Base-by-base conservation (phyloP, 2,113 vertebrate species). In the Orthochromis indermauri region DNA sequence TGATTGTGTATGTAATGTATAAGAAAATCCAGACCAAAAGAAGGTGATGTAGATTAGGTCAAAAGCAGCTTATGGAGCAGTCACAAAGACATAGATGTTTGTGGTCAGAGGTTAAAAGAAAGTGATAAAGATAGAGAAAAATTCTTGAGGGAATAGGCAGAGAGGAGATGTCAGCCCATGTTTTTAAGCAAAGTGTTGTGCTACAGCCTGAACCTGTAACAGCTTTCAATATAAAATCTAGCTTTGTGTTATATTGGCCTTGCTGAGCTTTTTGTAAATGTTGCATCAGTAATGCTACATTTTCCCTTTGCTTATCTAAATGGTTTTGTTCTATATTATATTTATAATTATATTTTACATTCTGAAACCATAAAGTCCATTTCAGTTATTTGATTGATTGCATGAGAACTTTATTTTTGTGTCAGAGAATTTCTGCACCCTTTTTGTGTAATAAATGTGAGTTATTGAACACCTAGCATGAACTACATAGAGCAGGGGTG, bases 21-120 rank as follows among this genome's bases (percentile, higher is more conserved):
- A 47, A 83, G 57, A 37, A 68, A 82, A 3, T 54, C 61, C 80
- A 80, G 73, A 73, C 82, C 31, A 28, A 45, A 33, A 55, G 40
- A 78, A 26, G 14, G 68, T 66, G 86, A 59, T 16, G 19, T 17
- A 53, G 89, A 76, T 82, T 61, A 24, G 84, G 83, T 68, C 4
- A 5, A 54, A 51, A 71, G 78, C 4, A 26, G 28, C 66, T 82
- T 53, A 68, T 86, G 79, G 71, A 86, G 8, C 57, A 35, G 76
- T 42, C 71, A 55, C 28, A 85, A 55, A 93, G 85, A 81, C 80
- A 5, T 10, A 28, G 54, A 81, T 66, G 26, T 42, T 79, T 53
- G 35, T 28, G 84, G 84, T 93, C 84, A 85, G 28, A 88, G 89
- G 86, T 86, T n/a, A 57, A 82, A 73, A 45, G 82, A 80, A 73